phyloP scores from a whole-genome alignment of 2,797 vertebrate species.

The Pseudopleuronectes americanus region DNA sequence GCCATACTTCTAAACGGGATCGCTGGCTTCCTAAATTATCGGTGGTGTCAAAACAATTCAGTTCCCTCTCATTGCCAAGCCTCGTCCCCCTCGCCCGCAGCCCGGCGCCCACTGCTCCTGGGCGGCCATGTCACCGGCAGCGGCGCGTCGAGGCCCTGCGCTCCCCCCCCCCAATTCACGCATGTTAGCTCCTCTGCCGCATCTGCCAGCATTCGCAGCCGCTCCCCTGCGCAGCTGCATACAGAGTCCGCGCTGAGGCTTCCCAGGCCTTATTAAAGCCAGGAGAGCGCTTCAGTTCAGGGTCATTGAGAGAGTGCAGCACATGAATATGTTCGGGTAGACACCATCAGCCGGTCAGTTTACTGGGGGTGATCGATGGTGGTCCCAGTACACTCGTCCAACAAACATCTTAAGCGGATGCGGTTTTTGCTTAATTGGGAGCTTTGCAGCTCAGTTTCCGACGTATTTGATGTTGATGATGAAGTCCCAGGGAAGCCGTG shows the following conservation, averaged over 20 bases:
- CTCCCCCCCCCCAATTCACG: constrained; percentile 79
- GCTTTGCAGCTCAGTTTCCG: constrained; percentile 80
- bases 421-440: constrained; percentile 88
- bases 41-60: constrained; percentile 85
- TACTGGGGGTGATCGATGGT: constrained; percentile 84
- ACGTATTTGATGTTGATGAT: constrained; percentile 84
- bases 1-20: constrained; percentile 37
- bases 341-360: constrained; percentile 82
- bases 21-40: constrained; percentile 77
- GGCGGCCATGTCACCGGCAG: constrained; percentile 60
- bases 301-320: constrained; percentile 75
- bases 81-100: constrained; percentile 52
- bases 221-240: constrained; percentile 39
- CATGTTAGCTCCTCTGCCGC: constrained; percentile 80
- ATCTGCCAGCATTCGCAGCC: constrained; percentile 78
- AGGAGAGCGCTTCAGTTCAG: constrained; percentile 73
- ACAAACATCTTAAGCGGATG: constrained; percentile 87
- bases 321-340: constrained; percentile 84
- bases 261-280: constrained; percentile 83
- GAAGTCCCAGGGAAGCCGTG: constrained; percentile 80
- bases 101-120: constrained; percentile 51
- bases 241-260: constrained; percentile 44
- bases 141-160: constrained; percentile 50
- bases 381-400: constrained; percentile 77
- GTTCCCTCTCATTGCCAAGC: constrained; percentile 76